phyloP scores from a whole-genome alignment of 2,888 invertebrate species.

The Cephus spinipes region DNA sequence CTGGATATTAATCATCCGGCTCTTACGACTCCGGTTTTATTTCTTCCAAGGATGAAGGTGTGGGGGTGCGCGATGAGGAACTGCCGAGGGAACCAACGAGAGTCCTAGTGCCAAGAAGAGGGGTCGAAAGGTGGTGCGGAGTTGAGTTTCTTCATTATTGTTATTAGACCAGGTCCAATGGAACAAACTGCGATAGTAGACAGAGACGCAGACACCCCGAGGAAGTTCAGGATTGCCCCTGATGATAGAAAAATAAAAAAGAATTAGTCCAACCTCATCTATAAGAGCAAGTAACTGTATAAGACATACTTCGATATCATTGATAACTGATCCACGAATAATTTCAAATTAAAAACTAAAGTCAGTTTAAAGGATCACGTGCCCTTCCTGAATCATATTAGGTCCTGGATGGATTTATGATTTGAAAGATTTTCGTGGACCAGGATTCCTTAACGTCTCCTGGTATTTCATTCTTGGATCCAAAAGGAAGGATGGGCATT shows the following conservation, averaged over 20 bases:
- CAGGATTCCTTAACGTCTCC: constrained; percentile 8
- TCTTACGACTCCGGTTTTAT: constrained; percentile 61
- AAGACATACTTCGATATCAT: not conserved
- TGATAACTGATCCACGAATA: not conserved
- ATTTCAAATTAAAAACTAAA: not conserved
- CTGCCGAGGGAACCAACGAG: constrained; percentile 16
- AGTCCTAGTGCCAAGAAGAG: constrained; percentile 23
- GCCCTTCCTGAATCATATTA: not conserved
- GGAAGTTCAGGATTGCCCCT: not conserved
- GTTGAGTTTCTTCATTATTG: constrained; percentile 47
- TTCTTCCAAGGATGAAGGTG: constrained; percentile 59
- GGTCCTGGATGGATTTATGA: not conserved
- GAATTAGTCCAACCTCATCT: not conserved
- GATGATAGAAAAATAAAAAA: not conserved
- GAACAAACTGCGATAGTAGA: constrained; percentile 3
- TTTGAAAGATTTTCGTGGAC: not conserved
- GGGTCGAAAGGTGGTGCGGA: constrained; percentile 22
- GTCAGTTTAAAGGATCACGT: not conserved
- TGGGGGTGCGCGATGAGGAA: constrained; percentile 27
- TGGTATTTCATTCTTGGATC: constrained; percentile 7
- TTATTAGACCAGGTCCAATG: constrained; percentile 41
- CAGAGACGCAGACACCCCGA: not conserved
- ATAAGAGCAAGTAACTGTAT: not conserved
- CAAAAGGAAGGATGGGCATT: not conserved
- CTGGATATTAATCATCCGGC: constrained; percentile 66